Evolutionary conservation across 2,888 invertebrate species (phyloP).

Genomic region (Tetheella fluctuosa): DNA sequence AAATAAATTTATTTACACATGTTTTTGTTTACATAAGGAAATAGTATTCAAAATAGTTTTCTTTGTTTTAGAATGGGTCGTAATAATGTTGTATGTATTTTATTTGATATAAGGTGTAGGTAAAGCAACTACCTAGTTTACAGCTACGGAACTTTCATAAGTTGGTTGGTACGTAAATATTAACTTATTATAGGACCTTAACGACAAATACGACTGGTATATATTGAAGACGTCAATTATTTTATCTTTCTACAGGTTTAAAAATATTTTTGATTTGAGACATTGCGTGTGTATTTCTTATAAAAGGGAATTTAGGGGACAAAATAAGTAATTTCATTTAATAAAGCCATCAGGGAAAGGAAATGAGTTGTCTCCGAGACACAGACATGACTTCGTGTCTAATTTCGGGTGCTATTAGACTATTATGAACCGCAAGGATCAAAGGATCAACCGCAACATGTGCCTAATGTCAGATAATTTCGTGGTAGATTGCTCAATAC

Average conservation of each 20-base stretch:
- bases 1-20: background rate
- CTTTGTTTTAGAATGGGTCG: too few species aligned
- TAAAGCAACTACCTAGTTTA: too few species aligned
- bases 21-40: too few species aligned
- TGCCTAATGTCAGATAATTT: slow-evolving; percentile 38
- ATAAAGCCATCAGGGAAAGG: slow-evolving; percentile 57
- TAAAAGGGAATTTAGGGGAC: slow-evolving; percentile 19
- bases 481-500: slow-evolving; percentile 28
- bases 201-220: too few species aligned
- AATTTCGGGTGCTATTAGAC: slow-evolving; percentile 44
- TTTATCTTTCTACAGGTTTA: background rate
- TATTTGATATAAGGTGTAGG: too few species aligned
- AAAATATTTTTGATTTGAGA: background rate
- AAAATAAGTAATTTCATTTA: slow-evolving; percentile 43
- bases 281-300: slow-evolving; percentile 25
- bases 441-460: slow-evolving; percentile 42
- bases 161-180: too few species aligned
- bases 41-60: too few species aligned
- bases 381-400: slow-evolving; percentile 18
- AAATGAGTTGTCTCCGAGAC: slow-evolving; percentile 48
- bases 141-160: too few species aligned
- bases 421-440: slow-evolving; percentile 34
- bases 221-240: background rate
- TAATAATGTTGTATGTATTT: too few species aligned
- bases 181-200: too few species aligned